phyloP scores from a whole-genome alignment of 2,888 invertebrate genomes.

The Tortrix viridana region DNA sequence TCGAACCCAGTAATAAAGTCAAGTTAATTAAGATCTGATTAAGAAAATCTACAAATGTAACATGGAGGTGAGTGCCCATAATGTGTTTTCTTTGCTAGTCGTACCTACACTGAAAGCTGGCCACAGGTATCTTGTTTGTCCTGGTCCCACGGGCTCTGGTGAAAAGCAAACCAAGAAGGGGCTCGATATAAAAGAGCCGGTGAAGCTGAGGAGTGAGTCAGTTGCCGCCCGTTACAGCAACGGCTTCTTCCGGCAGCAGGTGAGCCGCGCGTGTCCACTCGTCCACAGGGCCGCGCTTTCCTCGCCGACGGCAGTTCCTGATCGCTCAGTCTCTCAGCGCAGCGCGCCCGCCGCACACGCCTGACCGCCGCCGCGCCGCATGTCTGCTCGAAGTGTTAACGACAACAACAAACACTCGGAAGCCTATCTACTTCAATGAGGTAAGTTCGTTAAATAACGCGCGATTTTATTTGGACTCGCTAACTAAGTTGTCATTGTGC shows the following conservation, averaged over 20 bases:
- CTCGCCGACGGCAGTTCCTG: slow-evolving; percentile 30
- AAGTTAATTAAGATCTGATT: too few relatives aligned
- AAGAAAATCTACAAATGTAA: too few relatives aligned
- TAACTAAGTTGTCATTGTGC: slow-evolving; percentile 44
- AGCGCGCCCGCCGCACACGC: slow-evolving; percentile 44
- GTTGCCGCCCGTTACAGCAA: slow-evolving; percentile 65
- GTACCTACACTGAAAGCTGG: too few relatives aligned
- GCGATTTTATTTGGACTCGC: slow-evolving; percentile 33
- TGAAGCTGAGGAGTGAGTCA: slow-evolving; percentile 67
- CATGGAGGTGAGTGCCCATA: too few relatives aligned
- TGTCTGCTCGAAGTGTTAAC: slow-evolving; percentile 52
- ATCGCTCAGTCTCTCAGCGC: slow-evolving; percentile 46
- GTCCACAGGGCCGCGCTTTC: slow-evolving; percentile 28
- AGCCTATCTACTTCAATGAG: slow-evolving; percentile 60
- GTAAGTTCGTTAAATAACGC: slow-evolving; percentile 49
- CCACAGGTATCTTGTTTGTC: neutral
- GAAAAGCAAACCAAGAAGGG: slow-evolving; percentile 66
- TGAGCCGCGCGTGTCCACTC: slow-evolving; percentile 45
- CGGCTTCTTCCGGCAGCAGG: slow-evolving; percentile 53
- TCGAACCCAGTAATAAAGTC: too few relatives aligned
- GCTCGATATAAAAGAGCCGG: slow-evolving; percentile 76
- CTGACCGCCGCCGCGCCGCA: slow-evolving; percentile 47
- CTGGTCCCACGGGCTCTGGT: slow-evolving; percentile 51
- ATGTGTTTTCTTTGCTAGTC: too few relatives aligned
- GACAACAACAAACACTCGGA: slow-evolving; percentile 47